phyloP scores from a whole-genome alignment of 2,113 vertebrate genomes.

The Rissa tridactyla region DNA sequence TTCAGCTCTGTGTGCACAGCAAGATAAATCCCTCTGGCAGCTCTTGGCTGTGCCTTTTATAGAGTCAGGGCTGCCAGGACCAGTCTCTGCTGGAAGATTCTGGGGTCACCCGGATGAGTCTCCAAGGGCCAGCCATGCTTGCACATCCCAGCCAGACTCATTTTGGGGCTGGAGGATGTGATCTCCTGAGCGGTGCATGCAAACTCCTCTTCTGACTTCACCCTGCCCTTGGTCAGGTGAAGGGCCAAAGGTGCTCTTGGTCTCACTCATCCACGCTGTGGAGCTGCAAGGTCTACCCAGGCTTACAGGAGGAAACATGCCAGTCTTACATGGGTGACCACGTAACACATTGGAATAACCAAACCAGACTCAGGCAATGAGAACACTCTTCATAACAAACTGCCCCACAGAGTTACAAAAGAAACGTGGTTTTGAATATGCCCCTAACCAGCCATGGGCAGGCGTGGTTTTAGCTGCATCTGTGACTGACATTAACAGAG shows the following conservation, averaged over 20 bases:
- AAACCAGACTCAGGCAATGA: not conserved
- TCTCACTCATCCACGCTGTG: not conserved
- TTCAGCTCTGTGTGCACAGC: not conserved
- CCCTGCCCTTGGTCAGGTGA: not conserved
- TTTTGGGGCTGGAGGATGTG: not conserved
- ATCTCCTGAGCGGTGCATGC: accelerated
- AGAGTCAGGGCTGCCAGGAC: not conserved
- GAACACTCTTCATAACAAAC: not conserved
- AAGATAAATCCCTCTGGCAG: not conserved
- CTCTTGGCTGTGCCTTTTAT: not conserved
- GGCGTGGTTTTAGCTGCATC: not conserved
- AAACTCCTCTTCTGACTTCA: not conserved
- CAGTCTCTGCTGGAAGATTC: not conserved
- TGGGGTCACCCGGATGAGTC: not conserved
- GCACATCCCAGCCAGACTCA: not conserved
- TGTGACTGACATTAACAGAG: not conserved
- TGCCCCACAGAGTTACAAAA: not conserved
- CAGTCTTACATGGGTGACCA: not conserved
- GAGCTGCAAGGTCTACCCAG: not conserved
- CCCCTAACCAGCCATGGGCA: not conserved
- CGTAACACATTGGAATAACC: not conserved
- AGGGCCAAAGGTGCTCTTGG: not conserved
- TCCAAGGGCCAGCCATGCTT: not conserved
- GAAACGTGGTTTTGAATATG: not conserved
- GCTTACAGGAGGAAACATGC: accelerated